These are phyloP conservation scores for Drosophila nr. medialis DNA, from an alignment of 2,888 invertebrate species.

Conservation along the genomic window DNA sequence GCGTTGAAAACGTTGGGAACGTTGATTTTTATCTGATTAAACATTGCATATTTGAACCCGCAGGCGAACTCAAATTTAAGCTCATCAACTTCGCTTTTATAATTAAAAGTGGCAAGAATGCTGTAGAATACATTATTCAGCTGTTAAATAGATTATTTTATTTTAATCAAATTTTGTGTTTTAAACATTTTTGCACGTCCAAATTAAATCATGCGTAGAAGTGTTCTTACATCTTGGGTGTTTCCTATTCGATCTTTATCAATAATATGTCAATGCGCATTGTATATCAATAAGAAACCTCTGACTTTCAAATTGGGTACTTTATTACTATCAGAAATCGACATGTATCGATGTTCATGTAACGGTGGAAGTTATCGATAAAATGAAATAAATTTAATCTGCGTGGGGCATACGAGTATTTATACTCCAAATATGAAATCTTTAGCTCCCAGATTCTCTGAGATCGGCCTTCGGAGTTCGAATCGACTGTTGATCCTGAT, in stretches of 20 bases:
- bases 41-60: constrained; percentile 3
- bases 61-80: neutral
- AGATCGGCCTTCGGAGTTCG: no score
- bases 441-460: no score
- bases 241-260: neutral
- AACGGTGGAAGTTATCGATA: no score
- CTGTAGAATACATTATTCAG: no score
- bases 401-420: no score
- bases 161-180: neutral
- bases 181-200: no score
- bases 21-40: constrained; percentile 68
- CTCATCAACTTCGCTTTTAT: neutral
- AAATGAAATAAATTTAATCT: no score
- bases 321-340: neutral
- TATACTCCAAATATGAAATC: no score
- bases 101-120: neutral
- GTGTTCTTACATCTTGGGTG: no score
- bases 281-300: neutral
- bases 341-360: neutral
- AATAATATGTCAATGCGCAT: no score
- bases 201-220: no score
- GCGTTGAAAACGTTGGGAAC: constrained; percentile 34
- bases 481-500: no score
- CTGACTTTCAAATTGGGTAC: rapidly evolving
- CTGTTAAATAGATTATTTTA: neutral